Percentiles rank a stretch among this genome's conserved stretches.
phyloP scores from a whole-genome alignment of 2,888 invertebrate genomes.

The Eilema depressum region DNA sequence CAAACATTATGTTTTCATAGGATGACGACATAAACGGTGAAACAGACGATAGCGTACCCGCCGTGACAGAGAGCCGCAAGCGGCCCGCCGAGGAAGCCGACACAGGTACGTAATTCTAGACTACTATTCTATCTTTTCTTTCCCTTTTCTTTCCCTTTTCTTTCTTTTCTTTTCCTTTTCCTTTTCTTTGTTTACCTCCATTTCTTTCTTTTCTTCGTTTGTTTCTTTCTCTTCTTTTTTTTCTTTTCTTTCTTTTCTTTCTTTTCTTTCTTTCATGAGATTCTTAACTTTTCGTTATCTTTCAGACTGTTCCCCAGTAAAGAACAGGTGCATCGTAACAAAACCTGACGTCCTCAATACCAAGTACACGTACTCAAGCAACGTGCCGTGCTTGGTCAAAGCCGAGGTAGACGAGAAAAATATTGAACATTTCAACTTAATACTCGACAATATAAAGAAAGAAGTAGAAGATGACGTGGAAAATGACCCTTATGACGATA shows the following conservation, averaged over 20 bases:
- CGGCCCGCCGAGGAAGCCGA: slow-evolving; percentile 20
- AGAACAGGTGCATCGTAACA: neutral
- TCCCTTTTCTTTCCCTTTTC: too few relatives aligned
- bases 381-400: neutral
- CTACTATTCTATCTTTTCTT: too few relatives aligned
- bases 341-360: neutral
- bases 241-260: too few relatives aligned
- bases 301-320: neutral
- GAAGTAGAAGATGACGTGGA: slow-evolving; percentile 26
- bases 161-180: too few relatives aligned
- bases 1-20: neutral
- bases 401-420: neutral
- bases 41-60: neutral
- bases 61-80: slow-evolving; percentile 21
- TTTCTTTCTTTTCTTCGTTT: too few relatives aligned
- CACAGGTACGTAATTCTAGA: neutral
- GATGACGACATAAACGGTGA: neutral
- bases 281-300: neutral
- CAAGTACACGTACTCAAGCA: neutral
- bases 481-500: neutral
- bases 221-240: too few relatives aligned
- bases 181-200: too few relatives aligned
- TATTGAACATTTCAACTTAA: neutral
- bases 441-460: neutral
- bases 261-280: too few relatives aligned